Evolutionary conservation across 2,888 invertebrate genomes (phyloP).

Genomic region (Eurytoma californica): DNA sequence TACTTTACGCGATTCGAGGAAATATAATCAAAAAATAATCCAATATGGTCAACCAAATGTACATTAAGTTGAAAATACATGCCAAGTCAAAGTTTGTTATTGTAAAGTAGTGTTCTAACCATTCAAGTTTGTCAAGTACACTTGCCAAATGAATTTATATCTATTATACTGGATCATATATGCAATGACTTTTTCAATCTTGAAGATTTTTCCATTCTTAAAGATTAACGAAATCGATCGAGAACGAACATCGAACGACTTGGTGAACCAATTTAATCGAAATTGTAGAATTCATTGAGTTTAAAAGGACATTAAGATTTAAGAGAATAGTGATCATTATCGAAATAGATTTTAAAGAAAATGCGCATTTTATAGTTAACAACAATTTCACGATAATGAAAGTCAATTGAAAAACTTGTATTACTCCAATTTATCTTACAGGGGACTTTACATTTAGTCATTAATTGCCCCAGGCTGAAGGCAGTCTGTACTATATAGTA

Average conservation of each 20-base stretch:
- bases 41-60: conserved; percentile 10
- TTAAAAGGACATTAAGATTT: conserved; percentile 54
- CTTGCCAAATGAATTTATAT: conserved; percentile 52
- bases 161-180: conserved; percentile 42
- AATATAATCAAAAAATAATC: conserved; percentile 24
- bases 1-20: conserved; percentile 23
- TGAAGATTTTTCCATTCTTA: conserved; percentile 7
- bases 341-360: conserved; percentile 56
- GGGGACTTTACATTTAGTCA: conserved; percentile 42
- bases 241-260: conserved; percentile 46
- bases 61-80: conserved; percentile 42
- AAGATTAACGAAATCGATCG: conserved; percentile 47
- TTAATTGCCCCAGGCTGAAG: conserved; percentile 46
- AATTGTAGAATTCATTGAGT: conserved; percentile 48
- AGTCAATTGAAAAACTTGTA: conserved; percentile 52
- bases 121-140: conserved; percentile 55
- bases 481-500: conserved; percentile 48
- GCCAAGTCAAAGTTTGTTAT: conserved; percentile 38
- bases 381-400: conserved; percentile 53
- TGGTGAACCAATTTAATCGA: conserved; percentile 36
- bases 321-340: conserved; percentile 49
- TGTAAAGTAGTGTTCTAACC: conserved; percentile 41
- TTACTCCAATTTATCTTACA: conserved; percentile 50
- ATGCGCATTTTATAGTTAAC: conserved; percentile 54
- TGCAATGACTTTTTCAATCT: conserved; percentile 29